Evolutionary conservation across 2,888 invertebrate genomes (phyloP), one percentile per base, ranked within the genome.

Genomic region (Timandra comae): DNA sequence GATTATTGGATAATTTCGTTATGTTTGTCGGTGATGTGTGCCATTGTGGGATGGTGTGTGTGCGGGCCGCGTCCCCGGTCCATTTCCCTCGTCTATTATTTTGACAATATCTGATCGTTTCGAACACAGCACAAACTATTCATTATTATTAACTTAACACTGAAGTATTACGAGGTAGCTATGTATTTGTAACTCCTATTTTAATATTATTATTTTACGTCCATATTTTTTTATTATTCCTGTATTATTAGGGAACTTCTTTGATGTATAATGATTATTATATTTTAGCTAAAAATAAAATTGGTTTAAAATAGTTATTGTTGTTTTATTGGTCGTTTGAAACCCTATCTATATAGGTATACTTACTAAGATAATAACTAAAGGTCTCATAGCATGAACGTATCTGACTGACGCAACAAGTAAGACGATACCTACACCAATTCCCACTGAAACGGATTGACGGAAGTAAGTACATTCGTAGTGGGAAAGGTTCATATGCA

Each of bases 231-330:
- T 51, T 71, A 72, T 74, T 74, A 62, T 66, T 57, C 52, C 60
- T 69, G 65, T 80, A 75, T 72, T 73, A 64, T 74, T 82, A 80
- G 72, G 71, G 51, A 72, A 71, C 82, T 82, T 79, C 81, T 80
- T 84, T 81, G 80, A 84, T 84, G 84, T 85, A 84, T 84, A 82
- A 70, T 24, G 24, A 85, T 84, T 81, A 84, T 82, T 84, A 85
- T 84, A 84, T 85, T 84, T 84, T 85, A 85, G 85, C 84, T 85
- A 85, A 82, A 82, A 84, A 84, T 84, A 85, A 84, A 85, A 84
- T 85, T 84, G 84, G 81, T 85, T 84, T 85, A 81, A 84, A 81
- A 77, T 71, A 76, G n/a, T 46, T 38, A 56, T 34, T 62, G 62
- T 71, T 77, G 76, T 48, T 75, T 75, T 26, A 47, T 43, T 35